A percentile compares a stretch with the other conserved stretches of the same genome.
Evolutionary conservation across 2,113 vertebrate species (phyloP).

Genomic region (Crotophaga sulcirostris): DNA sequence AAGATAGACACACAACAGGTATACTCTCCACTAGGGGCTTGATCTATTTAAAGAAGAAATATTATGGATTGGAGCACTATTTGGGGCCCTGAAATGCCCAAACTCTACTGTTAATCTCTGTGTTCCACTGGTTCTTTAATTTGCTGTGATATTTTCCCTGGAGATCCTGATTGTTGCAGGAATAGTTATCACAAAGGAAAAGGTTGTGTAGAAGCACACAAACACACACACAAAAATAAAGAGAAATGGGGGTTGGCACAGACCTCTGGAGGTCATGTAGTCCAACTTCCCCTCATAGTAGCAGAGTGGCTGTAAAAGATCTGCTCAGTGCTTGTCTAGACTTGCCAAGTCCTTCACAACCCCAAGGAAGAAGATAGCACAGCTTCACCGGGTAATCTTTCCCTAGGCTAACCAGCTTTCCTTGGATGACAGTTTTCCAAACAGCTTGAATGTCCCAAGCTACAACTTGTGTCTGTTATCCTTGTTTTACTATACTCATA

Average conservation of each 20-base stretch:
- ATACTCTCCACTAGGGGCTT: background rate
- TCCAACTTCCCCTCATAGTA: background rate
- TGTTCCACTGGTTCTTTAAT: background rate
- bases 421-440: background rate
- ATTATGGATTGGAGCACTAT: background rate
- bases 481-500: background rate
- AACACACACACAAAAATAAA: background rate
- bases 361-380: rapidly evolving
- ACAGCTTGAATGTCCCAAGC: background rate
- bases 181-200: background rate
- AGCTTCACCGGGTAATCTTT: background rate
- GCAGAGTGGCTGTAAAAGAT: background rate
- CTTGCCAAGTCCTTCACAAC: background rate
- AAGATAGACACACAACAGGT: background rate
- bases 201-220: background rate
- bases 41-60: background rate
- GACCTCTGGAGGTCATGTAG: background rate
- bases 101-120: background rate
- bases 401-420: background rate
- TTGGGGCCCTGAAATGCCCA: background rate
- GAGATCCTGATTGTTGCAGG: background rate
- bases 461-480: background rate
- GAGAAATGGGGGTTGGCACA: background rate
- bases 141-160: background rate
- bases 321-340: background rate